These are phyloP conservation scores for Bufo bufo DNA, from an alignment of 2,113 vertebrate genomes.

Conservation along the genomic window DNA sequence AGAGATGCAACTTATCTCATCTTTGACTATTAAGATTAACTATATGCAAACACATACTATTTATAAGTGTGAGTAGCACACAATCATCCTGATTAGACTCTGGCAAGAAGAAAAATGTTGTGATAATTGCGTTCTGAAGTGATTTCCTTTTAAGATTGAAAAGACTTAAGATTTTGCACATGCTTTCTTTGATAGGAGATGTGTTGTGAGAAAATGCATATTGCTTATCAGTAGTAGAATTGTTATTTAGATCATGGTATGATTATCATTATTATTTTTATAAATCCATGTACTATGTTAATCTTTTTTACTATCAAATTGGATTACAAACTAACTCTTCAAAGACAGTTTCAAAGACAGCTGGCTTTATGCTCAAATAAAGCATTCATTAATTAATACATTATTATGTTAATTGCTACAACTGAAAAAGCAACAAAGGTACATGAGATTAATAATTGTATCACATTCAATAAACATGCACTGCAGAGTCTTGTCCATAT, in stretches of 20 bases:
- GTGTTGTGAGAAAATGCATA: slow-evolving; percentile 38
- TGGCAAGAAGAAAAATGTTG: slow-evolving; percentile 47
- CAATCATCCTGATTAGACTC: slow-evolving; percentile 57
- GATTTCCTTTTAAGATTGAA: slow-evolving; percentile 52
- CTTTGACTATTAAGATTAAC: slow-evolving; percentile 56
- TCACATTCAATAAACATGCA: neutral
- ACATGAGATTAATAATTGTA: neutral
- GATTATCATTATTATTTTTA: neutral
- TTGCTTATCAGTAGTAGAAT: slow-evolving; percentile 11
- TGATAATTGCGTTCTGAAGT: slow-evolving; percentile 55
- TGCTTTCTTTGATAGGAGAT: slow-evolving; percentile 39
- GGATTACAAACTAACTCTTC: neutral
- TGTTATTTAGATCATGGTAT: slow-evolving; percentile 12
- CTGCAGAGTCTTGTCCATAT: neutral
- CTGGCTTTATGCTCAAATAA: neutral
- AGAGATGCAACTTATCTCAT: slow-evolving; percentile 52
- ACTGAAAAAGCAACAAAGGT: neutral
- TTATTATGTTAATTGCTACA: too few species aligned
- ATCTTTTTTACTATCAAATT: neutral
- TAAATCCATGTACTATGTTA: neutral
- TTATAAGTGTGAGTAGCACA: slow-evolving; percentile 53
- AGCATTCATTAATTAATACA: neutral
- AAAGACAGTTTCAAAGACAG: neutral
- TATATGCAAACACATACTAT: slow-evolving; percentile 58
- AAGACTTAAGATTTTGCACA: slow-evolving; percentile 32